Percentiles rank a stretch among this genome's conserved stretches.
Conservation (phyloP, 2,113 vertebrate species). For the Protobothrops mucrosquamatus region DNA sequence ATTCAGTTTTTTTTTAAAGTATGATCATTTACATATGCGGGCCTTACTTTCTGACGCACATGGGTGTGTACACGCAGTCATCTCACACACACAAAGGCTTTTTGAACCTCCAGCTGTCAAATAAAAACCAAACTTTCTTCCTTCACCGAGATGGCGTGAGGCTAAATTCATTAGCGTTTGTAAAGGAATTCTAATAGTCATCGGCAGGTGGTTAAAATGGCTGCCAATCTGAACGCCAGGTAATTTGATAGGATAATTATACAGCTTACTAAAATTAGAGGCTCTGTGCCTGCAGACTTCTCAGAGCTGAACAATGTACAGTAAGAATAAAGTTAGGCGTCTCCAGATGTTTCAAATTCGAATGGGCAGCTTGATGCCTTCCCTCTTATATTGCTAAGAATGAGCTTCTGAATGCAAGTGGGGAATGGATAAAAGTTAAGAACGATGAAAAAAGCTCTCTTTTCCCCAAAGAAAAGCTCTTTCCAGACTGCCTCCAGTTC, state of each 20-base stretch:
- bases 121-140: conserved; percentile 33
- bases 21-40: neutral
- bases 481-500: neutral
- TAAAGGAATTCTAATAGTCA: conserved; percentile 13
- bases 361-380: neutral
- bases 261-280: conserved; percentile 40
- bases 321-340: conserved; percentile 13
- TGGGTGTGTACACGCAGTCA: neutral
- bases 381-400: neutral
- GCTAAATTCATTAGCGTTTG: conserved; percentile 52
- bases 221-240: conserved; percentile 38
- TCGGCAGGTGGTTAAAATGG: conserved; percentile 28
- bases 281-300: conserved; percentile 2
- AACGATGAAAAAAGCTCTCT: neutral
- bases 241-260: conserved; percentile 40
- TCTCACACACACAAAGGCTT: neutral
- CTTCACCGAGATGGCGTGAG: conserved; percentile 39
- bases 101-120: conserved; percentile 33
- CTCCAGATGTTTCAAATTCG: conserved; percentile 7
- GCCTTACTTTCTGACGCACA: neutral
- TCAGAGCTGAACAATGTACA: conserved; percentile 17
- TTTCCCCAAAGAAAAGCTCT: neutral
- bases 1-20: neutral
- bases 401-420: neutral
- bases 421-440: neutral